phyloP scores from a whole-genome alignment of 2,113 vertebrate genomes.

The Zeus faber region DNA sequence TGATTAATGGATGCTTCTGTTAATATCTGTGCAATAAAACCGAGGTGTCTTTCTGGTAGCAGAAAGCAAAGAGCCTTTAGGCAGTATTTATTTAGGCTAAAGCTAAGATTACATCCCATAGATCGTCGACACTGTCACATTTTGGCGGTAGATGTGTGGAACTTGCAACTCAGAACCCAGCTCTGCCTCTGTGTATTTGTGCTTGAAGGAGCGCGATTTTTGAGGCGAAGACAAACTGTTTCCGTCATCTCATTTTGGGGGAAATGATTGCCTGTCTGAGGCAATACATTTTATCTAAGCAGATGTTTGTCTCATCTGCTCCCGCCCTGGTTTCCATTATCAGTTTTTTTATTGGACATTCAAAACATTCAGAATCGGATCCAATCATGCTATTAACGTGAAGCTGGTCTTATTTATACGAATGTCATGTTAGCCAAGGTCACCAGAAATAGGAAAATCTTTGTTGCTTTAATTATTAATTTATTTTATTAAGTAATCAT shows the following conservation, averaged over 20 bases:
- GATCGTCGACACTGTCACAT: too few relatives aligned
- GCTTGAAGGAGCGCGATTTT: slow-evolving; percentile 9
- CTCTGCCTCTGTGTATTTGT: slow-evolving; percentile 14
- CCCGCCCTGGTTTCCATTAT: slow-evolving; percentile 4
- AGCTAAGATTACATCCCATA: too few relatives aligned
- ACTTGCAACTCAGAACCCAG: slow-evolving; percentile 6
- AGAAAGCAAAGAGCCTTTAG: too few relatives aligned
- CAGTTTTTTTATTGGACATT: slow-evolving; percentile 15
- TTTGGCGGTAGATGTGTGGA: too few relatives aligned
- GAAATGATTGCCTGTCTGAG: slow-evolving; percentile 45
- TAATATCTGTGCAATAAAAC: slow-evolving; percentile 1
- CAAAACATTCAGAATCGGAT: slow-evolving; percentile 15
- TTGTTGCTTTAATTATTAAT: fast-evolving
- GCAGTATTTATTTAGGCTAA: too few relatives aligned
- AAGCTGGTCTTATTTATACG: slow-evolving; percentile 6
- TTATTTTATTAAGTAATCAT: too few relatives aligned
- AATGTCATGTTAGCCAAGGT: background rate
- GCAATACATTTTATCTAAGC: slow-evolving; percentile 20
- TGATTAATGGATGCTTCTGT: slow-evolving; percentile 17
- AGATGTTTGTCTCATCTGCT: slow-evolving; percentile 4
- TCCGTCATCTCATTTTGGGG: slow-evolving; percentile 47
- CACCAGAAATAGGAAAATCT: background rate
- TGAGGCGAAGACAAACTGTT: slow-evolving; percentile 41
- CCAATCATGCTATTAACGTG: slow-evolving; percentile 10
- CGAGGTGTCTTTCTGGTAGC: background rate